Conservation (phyloP, 2,113 vertebrate genomes). For the Axis porcinus region DNA sequence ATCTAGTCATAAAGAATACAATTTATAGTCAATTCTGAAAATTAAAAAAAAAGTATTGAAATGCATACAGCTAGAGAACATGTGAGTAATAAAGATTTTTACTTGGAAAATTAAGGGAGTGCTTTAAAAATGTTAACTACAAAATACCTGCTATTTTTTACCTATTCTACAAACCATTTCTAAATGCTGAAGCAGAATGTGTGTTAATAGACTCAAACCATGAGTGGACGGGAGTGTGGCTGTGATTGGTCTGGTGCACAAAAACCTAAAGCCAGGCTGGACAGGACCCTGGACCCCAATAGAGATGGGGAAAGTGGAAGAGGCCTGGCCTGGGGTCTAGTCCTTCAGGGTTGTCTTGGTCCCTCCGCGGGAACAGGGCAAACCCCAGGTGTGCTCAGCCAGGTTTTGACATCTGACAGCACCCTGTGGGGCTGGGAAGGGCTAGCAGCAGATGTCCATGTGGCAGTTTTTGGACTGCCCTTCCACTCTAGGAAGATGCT, state of each 20-base stretch:
- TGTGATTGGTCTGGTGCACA: background rate
- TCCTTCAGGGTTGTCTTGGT: background rate
- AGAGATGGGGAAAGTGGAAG: background rate
- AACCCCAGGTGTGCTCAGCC: background rate
- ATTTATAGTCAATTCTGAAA: slow-evolving; percentile 42
- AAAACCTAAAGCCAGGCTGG: background rate
- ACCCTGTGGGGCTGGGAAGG: background rate
- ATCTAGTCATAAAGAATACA: slow-evolving; percentile 28
- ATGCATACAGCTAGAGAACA: background rate
- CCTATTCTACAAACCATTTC: background rate
- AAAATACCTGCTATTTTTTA: background rate
- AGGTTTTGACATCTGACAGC: background rate
- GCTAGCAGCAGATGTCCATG: background rate
- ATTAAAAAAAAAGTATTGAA: background rate
- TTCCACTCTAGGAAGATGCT: background rate
- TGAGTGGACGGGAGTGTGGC: background rate
- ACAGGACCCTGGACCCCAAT: background rate
- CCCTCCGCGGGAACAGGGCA: background rate
- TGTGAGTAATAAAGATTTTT: slow-evolving; percentile 8
- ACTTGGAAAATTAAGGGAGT: background rate
- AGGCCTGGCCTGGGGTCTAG: background rate
- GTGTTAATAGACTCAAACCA: background rate
- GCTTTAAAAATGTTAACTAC: background rate
- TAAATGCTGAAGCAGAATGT: background rate
- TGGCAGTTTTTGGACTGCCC: too few species aligned